A percentile compares a stretch with the other conserved stretches of the same genome.
phyloP scores from a whole-genome alignment of 2,113 vertebrate species.

The Artemisiospiza belli region DNA sequence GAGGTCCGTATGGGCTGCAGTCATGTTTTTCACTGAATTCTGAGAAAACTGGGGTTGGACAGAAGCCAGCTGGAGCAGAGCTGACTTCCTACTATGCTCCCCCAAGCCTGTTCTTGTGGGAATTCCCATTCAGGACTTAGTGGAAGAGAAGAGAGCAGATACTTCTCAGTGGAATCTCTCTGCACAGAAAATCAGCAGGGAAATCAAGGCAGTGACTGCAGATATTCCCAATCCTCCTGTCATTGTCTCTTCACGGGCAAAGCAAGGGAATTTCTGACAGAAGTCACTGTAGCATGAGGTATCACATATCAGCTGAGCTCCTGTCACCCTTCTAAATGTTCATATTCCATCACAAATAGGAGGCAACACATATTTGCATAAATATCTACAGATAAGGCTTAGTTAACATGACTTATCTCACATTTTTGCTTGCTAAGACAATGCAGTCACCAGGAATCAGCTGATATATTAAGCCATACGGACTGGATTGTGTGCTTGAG shows the following conservation, averaged over 20 bases:
- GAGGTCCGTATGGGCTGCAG: not conserved
- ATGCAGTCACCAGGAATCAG: not conserved
- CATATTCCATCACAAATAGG: not conserved
- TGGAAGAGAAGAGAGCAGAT: not conserved
- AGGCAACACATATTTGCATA: not conserved
- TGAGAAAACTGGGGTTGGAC: not conserved
- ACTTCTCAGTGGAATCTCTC: not conserved
- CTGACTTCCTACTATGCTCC: not conserved
- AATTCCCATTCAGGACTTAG: not conserved
- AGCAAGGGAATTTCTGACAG: conserved; percentile 29
- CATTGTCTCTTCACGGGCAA: not conserved
- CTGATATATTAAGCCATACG: not conserved
- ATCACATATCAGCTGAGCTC: not conserved
- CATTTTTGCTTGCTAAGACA: not conserved
- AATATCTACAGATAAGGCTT: not conserved
- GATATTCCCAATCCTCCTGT: not conserved
- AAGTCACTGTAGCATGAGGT: conserved; percentile 24
- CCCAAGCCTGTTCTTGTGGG: not conserved
- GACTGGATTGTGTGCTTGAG: not conserved
- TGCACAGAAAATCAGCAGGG: not conserved
- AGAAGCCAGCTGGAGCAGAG: conserved; percentile 1
- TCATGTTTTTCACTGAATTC: not conserved
- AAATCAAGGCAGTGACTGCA: conserved; percentile 25
- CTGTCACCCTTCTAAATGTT: not conserved
- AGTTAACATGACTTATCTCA: not conserved